Conservation (phyloP, 2,888 invertebrate genomes). For the Drosophila bunnanda region DNA sequence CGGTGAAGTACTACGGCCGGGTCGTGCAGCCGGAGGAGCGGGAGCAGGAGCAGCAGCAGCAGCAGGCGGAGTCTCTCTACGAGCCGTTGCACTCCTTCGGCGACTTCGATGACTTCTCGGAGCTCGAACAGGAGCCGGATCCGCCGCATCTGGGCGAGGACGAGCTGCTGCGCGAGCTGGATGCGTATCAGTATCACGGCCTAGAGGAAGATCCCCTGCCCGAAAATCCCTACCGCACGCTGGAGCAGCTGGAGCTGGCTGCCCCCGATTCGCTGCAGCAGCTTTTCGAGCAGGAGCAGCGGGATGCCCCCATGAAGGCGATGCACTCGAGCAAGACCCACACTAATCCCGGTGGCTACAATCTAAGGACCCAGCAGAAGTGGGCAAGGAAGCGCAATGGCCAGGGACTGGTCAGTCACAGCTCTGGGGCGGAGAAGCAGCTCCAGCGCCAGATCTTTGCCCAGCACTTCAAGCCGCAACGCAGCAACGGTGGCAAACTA, state of each 20-base stretch:
- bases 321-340: slow-evolving; percentile 52
- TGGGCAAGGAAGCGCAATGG: slow-evolving; percentile 80
- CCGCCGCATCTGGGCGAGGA: slow-evolving; percentile 71
- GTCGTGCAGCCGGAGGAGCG: slow-evolving; percentile 74
- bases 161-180: slow-evolving; percentile 74
- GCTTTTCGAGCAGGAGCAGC: slow-evolving; percentile 76
- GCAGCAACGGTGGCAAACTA: slow-evolving; percentile 59
- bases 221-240: slow-evolving; percentile 73
- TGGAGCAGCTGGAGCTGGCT: slow-evolving; percentile 73
- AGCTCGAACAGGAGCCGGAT: slow-evolving; percentile 66
- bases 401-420: slow-evolving; percentile 59
- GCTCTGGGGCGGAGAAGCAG: slow-evolving; percentile 55
- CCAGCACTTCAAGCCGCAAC: slow-evolving; percentile 74
- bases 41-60: slow-evolving; percentile 47
- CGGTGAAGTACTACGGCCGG: slow-evolving; percentile 78
- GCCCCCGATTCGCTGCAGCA: slow-evolving; percentile 77
- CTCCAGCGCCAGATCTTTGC: slow-evolving; percentile 79
- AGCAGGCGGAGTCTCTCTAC: slow-evolving; percentile 55
- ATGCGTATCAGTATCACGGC: slow-evolving; percentile 80
- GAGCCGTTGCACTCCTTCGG: slow-evolving; percentile 69
- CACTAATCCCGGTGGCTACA: slow-evolving; percentile 53
- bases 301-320: slow-evolving; percentile 46
- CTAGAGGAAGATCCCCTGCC: slow-evolving; percentile 68
- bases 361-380: slow-evolving; percentile 81
- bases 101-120: slow-evolving; percentile 76